These are phyloP conservation scores for Sesia bembeciformis DNA, from an alignment of 2,888 invertebrate genomes.

Conservation along the genomic window DNA sequence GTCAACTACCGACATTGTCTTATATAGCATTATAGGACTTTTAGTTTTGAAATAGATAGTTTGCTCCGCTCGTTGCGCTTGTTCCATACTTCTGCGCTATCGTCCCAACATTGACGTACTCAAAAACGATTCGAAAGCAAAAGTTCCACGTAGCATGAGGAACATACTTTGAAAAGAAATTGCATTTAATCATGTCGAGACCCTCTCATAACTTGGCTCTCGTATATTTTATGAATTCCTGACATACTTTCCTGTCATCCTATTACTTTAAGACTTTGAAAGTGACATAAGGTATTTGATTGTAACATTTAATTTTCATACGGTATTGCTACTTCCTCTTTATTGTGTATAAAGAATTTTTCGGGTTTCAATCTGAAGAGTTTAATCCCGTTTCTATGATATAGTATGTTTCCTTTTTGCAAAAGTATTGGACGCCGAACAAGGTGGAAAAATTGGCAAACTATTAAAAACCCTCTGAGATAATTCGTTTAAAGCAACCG, in stretches of 20 bases:
- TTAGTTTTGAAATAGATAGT: too few species aligned
- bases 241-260: conserved; percentile 54
- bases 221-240: conserved; percentile 57
- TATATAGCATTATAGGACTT: too few species aligned
- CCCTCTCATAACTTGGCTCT: conserved; percentile 50
- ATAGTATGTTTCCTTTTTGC: too few species aligned
- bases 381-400: too few species aligned
- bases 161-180: conserved; percentile 67
- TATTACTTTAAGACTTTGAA: conserved; percentile 57
- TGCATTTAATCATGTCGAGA: conserved; percentile 66
- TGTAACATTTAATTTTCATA: neutral
- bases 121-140: conserved; percentile 29
- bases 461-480: too few species aligned
- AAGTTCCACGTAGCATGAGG: conserved; percentile 46
- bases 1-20: too few species aligned
- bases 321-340: neutral
- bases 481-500: too few species aligned
- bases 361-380: too few species aligned
- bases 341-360: too few species aligned
- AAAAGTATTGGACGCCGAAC: too few species aligned
- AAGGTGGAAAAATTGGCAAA: too few species aligned
- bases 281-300: neutral
- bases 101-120: conserved; percentile 26
- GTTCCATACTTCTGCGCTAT: conserved; percentile 14
- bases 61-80: too few species aligned